A percentile compares a stretch with the other conserved stretches of the same genome.
These are phyloP conservation scores for Balanococcus diminutus DNA, from an alignment of 2,888 invertebrate genomes.

Conservation along the genomic window DNA sequence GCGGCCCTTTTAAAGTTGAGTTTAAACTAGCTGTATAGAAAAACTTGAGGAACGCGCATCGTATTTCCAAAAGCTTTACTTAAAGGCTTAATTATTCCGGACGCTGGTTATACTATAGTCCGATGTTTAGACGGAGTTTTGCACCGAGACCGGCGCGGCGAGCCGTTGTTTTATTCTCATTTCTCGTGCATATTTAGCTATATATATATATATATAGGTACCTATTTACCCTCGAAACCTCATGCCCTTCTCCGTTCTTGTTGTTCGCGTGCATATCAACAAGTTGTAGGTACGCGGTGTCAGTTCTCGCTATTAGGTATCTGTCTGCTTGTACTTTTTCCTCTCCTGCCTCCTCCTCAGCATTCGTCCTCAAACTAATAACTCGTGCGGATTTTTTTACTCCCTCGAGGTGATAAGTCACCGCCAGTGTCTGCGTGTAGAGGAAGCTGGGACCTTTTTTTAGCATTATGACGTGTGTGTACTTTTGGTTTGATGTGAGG, in stretches of 20 bases:
- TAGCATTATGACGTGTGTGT: no score
- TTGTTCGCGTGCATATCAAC: slow-evolving; percentile 1
- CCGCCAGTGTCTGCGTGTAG: background rate
- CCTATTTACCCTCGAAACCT: background rate
- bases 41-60: slow-evolving; percentile 18
- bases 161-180: no score
- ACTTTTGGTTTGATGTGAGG: background rate
- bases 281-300: background rate
- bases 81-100: slow-evolving; percentile 38
- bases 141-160: background rate
- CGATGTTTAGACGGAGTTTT: background rate
- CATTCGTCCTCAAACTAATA: background rate
- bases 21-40: slow-evolving; percentile 4
- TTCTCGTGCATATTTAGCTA: background rate
- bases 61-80: slow-evolving; percentile 27
- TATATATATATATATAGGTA: background rate
- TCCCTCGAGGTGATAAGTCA: background rate
- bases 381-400: background rate
- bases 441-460: background rate
- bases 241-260: background rate
- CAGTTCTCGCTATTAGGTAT: background rate
- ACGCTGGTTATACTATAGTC: background rate
- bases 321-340: background rate
- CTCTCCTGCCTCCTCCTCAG: no score
- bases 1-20: slow-evolving; percentile 35